A percentile compares a stretch with the other conserved stretches of the same genome.
Evolutionary conservation across 2,888 invertebrate species (phyloP).

Genomic region (Polyommatus icarus): DNA sequence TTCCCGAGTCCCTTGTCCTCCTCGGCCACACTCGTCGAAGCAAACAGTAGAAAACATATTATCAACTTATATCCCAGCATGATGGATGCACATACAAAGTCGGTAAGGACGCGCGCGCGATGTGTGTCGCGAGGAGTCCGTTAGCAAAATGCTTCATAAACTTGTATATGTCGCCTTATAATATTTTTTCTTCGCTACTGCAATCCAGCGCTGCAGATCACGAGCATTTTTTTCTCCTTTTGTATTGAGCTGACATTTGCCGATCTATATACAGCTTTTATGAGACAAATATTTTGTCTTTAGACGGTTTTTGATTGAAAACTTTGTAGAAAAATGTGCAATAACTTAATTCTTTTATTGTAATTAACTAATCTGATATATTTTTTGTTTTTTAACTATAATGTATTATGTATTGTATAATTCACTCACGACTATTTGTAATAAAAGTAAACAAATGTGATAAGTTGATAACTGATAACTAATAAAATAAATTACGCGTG

Average conservation of each 20-base stretch:
- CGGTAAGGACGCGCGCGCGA: conserved; percentile 49
- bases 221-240: conserved; percentile 73
- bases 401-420: too few relatives aligned
- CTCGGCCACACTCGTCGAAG: conserved; percentile 59
- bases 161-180: conserved; percentile 71
- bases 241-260: conserved; percentile 64
- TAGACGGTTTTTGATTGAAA: conserved; percentile 52
- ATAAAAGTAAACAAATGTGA: neutral
- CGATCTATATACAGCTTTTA: conserved; percentile 56
- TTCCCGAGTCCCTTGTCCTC: conserved; percentile 47
- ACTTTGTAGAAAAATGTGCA: neutral
- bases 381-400: too few relatives aligned
- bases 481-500: neutral
- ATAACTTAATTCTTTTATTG: too few relatives aligned
- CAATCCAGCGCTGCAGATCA: conserved; percentile 72
- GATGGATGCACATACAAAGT: conserved; percentile 46
- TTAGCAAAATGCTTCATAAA: conserved; percentile 72
- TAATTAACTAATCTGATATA: too few relatives aligned
- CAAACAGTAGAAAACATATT: conserved; percentile 50
- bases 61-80: conserved; percentile 40
- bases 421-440: too few relatives aligned
- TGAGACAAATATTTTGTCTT: conserved; percentile 58
- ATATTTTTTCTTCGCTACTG: conserved; percentile 72
- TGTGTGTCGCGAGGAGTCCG: conserved; percentile 72
- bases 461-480: neutral